These are phyloP conservation scores for Monodelphis domestica DNA, from an alignment of 2,797 vertebrate genomes.

Conservation along the genomic window DNA sequence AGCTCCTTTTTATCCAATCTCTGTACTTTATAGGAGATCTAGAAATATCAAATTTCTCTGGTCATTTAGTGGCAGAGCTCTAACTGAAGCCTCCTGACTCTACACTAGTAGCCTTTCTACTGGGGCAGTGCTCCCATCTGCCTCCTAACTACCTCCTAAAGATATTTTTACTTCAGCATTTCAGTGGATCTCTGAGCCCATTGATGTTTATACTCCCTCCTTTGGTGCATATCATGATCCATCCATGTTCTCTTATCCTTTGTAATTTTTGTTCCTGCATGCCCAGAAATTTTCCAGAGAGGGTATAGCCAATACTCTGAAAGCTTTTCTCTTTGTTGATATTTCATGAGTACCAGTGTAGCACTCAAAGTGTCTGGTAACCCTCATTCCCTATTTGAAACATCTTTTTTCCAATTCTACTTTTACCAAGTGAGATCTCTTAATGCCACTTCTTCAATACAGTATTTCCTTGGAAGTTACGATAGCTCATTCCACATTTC, in stretches of 20 bases:
- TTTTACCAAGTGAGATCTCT: background rate
- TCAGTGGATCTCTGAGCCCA: background rate
- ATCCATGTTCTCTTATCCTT: background rate
- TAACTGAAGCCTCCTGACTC: background rate
- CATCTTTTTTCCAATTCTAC: background rate
- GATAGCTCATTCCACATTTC: background rate
- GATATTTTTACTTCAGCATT: background rate
- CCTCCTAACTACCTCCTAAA: background rate
- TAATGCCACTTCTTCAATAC: background rate
- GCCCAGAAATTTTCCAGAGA: background rate
- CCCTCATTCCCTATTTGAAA: background rate
- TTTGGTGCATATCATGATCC: background rate
- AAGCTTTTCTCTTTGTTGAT: background rate
- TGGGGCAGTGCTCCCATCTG: background rate
- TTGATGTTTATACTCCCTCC: background rate
- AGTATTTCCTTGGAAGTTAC: background rate
- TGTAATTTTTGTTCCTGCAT: background rate
- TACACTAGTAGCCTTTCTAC: background rate
- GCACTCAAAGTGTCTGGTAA: background rate
- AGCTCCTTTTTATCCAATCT: background rate
- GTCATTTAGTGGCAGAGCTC: background rate
- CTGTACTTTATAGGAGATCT: background rate
- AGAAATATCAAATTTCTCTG: background rate
- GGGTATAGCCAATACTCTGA: background rate
- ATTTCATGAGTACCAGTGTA: background rate